Base-by-base conservation (phyloP, 2,888 invertebrate genomes). In the Chrysomela aeneicollis region DNA sequence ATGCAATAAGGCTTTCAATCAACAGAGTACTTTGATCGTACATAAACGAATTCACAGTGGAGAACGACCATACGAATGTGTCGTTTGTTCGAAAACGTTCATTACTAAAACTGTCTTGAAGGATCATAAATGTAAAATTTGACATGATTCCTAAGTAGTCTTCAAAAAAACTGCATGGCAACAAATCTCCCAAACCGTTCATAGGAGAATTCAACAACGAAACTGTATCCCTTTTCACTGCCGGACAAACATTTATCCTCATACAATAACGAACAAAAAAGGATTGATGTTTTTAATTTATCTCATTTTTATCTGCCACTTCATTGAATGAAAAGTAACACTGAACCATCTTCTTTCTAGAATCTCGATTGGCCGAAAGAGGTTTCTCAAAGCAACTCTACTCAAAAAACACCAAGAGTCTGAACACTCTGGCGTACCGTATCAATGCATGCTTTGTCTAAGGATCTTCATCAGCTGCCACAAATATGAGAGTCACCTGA, bases 41-140 rank as follows among this genome's bases (percentile, higher is more conserved):
- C 72, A 72, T 37, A 22, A 65, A 35, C 21, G 63, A 10, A 75
- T 78, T 12, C 86, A 67, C n/a, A 85, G 84, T 0, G 79, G 84
- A 10, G 82, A 80, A 46, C 79, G 78, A 26, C 67, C 0, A 0
- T 57, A 57, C 47, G 46, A 57, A 21, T 57, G 57, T 10, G 46
- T 46, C 5, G 5, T 57, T 26, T 57, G 57, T 46, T 46, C 21
- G 15, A 57, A 57, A 12, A 46, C 17, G 26, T 57, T 57, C n/a
- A 57, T 57, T 4, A 57, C 57, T 21, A 57, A 30, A 3, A 57
- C 57, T 17, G 57, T 57, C 18, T 42, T 46, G 57, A 57, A 46
- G 26, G 46, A 57, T 18, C 57, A 57, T 57, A 57, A 46, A 46
- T 57, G 57, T 30, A 57, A 26, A 57, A 46, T 42, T 2, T 35